Evolutionary conservation across 1,140 invertebrate genomes (phyloP), one percentile per base, ranked within the genome.

Genomic region (Danaus plexippus): DNA sequence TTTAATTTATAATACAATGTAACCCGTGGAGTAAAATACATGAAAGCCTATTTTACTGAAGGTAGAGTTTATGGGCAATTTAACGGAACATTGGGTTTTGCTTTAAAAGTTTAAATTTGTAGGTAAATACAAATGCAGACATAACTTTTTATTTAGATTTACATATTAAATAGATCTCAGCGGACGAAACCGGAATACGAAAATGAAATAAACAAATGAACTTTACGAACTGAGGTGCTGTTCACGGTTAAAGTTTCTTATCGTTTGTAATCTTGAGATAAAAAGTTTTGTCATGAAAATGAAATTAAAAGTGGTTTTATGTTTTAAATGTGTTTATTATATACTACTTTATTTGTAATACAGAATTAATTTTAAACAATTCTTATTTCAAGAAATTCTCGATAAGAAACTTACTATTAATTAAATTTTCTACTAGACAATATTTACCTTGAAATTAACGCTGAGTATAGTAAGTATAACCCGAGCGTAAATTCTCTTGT

Each of bases 401-500:
- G 22, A 32, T 32, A 32, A 32, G 22, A 32, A 32, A 32, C 22
- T 32, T 32, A 32, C 22, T 32, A 32, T 32, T 32, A 32, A 32
- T 32, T 32, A 2, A 32, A 6, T 48, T 49, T 55, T 46, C 43
- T 22, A 48, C 18, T 45, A 12, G 43, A 42, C 13, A 54, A 41
- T 32, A 54, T 67, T 57, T 51, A 82, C 80, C 80, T 93, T 94
- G 64, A 94, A 94, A 63, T 90, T 90, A 8, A 94, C 89, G 18
- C 88, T 89, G 8, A 90, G 88, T 11, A 95, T 89, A 0, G 90
- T 94, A 4, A 96, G 82, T 5, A 96, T 92, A 1, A 96, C 91
- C 45, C 95, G 84, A 0, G 94, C 93, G 69, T 92, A 96, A 0
- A 96, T 88, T 22, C 94, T 80, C 42, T 91, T 91, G 63, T 95